These are phyloP conservation scores for Ameiurus melas DNA, from an alignment of 2,113 vertebrate species.

Conservation along the genomic window DNA sequence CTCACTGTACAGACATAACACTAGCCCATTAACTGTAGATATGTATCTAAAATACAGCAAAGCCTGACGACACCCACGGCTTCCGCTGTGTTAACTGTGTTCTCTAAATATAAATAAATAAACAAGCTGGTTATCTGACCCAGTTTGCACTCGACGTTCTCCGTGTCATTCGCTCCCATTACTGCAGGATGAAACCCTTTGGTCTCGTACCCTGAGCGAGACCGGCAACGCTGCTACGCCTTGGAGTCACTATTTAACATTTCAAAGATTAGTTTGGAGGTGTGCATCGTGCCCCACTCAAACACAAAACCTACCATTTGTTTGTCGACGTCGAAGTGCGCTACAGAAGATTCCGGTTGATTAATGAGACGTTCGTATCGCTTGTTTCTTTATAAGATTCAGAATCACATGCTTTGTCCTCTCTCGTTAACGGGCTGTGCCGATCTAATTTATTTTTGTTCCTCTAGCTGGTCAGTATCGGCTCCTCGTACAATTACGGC, in stretches of 20 bases:
- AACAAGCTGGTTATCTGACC: no score
- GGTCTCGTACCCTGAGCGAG: background rate
- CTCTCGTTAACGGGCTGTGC: background rate
- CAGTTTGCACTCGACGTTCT: no score
- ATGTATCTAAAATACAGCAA: background rate
- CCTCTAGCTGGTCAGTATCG: constrained; percentile 92
- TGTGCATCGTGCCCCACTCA: background rate
- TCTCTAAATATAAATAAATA: background rate
- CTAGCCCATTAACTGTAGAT: background rate
- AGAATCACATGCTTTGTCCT: background rate
- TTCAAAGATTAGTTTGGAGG: background rate
- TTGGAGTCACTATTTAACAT: background rate
- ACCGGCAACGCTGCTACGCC: no score
- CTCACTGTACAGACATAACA: no score
- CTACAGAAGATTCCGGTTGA: background rate
- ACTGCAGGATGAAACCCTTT: background rate
- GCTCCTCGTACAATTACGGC: constrained; percentile 98
- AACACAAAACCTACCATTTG: background rate
- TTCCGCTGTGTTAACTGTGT: background rate
- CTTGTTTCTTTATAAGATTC: background rate
- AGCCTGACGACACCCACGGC: background rate
- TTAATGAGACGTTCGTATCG: background rate
- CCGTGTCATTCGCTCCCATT: background rate
- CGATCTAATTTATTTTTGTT: background rate
- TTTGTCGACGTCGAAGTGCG: no score